Conservation (phyloP, 2,797 vertebrate genomes). For the Phoebastria nigripes region DNA sequence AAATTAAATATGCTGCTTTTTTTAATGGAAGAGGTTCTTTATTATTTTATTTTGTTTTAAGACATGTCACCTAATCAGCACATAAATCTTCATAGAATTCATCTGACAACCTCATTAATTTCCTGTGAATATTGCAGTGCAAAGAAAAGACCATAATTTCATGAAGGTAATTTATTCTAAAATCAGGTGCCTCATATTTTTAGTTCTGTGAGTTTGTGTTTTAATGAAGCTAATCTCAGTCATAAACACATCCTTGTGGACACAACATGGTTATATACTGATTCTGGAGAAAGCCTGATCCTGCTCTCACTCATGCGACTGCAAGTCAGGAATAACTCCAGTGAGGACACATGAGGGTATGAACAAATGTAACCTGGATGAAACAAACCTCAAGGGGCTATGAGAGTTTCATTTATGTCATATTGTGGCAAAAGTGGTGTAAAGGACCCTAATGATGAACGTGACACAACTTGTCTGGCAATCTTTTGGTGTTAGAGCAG, state of each 20-base stretch:
- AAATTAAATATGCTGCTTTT: slow-evolving; percentile 71
- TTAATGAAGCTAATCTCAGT: slow-evolving; percentile 41
- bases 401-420: not conserved
- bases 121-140: slow-evolving; percentile 52
- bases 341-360: not conserved
- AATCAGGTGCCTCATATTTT: slow-evolving; percentile 58
- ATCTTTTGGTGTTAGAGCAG: not conserved
- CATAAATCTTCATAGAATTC: slow-evolving; percentile 73
- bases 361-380: not conserved
- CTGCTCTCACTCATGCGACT: not conserved
- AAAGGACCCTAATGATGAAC: not conserved
- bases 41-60: slow-evolving; percentile 76
- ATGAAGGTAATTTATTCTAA: slow-evolving; percentile 61
- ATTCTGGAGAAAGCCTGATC: not conserved
- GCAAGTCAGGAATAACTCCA: not conserved
- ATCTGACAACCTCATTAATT: slow-evolving; percentile 70
- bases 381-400: not conserved
- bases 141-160: slow-evolving; percentile 50
- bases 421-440: not conserved
- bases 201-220: slow-evolving; percentile 11
- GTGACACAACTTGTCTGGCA: not conserved
- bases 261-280: not conserved
- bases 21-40: slow-evolving; percentile 66
- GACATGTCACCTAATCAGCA: slow-evolving; percentile 63
- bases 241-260: slow-evolving; percentile 2